phyloP scores from a whole-genome alignment of 2,888 invertebrate genomes.

The Girardia tigrina region DNA sequence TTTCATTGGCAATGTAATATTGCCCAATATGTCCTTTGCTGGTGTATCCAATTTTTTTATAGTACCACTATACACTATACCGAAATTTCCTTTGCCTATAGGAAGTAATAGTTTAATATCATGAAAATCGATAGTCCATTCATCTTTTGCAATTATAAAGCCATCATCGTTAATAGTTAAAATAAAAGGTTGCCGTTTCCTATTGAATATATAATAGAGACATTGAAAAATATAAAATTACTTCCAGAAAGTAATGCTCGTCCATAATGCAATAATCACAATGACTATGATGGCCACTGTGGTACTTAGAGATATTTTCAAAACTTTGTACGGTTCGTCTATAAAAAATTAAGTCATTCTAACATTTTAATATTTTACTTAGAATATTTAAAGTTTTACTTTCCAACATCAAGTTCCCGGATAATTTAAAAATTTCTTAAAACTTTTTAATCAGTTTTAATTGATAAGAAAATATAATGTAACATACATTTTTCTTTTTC shows the following conservation, averaged over 20 bases:
- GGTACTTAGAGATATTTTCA: not conserved
- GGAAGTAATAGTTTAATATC: not conserved
- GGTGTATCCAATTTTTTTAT: conserved; percentile 29
- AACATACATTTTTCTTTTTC: too few species aligned
- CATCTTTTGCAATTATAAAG: conserved; percentile 5
- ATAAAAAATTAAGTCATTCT: too few species aligned
- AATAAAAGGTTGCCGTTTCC: not conserved
- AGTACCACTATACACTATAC: conserved; percentile 31
- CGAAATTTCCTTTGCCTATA: conserved; percentile 34
- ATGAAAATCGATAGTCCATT: not conserved
- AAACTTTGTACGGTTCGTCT: not conserved
- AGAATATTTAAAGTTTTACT: too few species aligned
- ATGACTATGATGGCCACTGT: not conserved
- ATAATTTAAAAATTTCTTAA: too few species aligned
- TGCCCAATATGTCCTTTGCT: not conserved
- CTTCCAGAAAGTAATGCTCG: not conserved
- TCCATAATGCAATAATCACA: not conserved
- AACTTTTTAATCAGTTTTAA: too few species aligned
- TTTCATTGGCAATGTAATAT: not conserved
- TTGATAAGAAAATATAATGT: too few species aligned
- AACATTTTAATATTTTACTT: too few species aligned
- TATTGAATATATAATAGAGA: not conserved
- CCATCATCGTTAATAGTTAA: not conserved
- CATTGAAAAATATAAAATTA: not conserved
- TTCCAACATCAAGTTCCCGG: too few species aligned